These are phyloP conservation scores for Ochotona princeps DNA, from an alignment of 2,113 vertebrate species.

Conservation along the genomic window DNA sequence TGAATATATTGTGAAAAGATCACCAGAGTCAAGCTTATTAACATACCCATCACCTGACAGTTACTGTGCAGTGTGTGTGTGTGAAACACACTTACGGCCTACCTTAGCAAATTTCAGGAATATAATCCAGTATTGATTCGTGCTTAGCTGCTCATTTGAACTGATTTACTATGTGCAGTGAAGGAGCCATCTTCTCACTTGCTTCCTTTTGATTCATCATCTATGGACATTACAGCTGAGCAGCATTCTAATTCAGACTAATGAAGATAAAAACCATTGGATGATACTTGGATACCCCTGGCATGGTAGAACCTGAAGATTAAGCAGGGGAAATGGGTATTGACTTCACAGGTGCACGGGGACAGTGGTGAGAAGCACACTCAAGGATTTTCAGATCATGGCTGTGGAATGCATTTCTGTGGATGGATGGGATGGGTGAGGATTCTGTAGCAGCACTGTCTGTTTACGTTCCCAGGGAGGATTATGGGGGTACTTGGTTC, in stretches of 20 bases:
- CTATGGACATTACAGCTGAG: not conserved
- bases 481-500: not conserved
- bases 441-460: conserved; percentile 6
- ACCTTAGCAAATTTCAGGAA: not conserved
- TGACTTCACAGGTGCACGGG: not conserved
- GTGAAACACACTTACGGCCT: not conserved
- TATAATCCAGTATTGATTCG: not conserved
- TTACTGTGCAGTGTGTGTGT: not conserved
- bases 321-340: not conserved
- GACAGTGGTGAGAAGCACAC: not conserved
- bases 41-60: not conserved
- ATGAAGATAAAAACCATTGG: not conserved
- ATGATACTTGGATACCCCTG: not conserved
- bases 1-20: not conserved
- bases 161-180: not conserved
- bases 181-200: not conserved
- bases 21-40: not conserved
- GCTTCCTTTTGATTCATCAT: conserved; percentile 9
- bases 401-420: not conserved
- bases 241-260: conserved; percentile 33
- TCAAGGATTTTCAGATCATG: not conserved
- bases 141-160: not conserved
- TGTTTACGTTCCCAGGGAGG: not conserved
- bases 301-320: not conserved
- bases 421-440: not conserved